Evolutionary conservation across 1,140 invertebrate genomes (phyloP).

Genomic region (Leptinotarsa defecta): DNA sequence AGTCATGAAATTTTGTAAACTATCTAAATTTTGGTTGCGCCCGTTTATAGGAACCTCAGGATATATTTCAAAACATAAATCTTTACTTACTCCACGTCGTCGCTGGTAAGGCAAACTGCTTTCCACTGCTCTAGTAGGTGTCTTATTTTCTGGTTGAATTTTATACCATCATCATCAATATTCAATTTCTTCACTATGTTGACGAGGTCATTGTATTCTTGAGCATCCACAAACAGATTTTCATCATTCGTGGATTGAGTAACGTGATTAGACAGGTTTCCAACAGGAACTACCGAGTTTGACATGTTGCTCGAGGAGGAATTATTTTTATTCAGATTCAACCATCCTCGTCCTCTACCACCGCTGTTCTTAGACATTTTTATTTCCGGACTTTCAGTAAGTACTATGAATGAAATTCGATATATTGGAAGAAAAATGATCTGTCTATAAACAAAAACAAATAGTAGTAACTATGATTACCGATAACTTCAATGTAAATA

Average conservation of each 20-base stretch:
- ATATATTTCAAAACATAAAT: neutral
- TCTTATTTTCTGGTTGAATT: conserved; percentile 50
- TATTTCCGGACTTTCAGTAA: neutral
- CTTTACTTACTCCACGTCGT: conserved; percentile 47
- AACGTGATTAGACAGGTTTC: neutral
- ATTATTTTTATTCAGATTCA: conserved; percentile 43
- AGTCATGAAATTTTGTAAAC: too few species aligned
- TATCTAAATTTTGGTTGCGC: too few species aligned
- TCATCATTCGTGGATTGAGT: conserved; percentile 25
- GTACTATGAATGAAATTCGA: too few species aligned
- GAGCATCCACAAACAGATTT: conserved; percentile 24
- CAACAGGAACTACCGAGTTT: neutral
- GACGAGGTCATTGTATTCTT: conserved; percentile 38
- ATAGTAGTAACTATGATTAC: too few species aligned
- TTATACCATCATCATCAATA: conserved; percentile 49
- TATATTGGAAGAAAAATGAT: too few species aligned
- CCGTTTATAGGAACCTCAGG: too few species aligned
- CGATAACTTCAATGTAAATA: too few species aligned
- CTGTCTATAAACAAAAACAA: too few species aligned
- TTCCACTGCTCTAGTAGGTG: conserved; percentile 45
- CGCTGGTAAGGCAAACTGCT: conserved; percentile 39
- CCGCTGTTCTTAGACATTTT: conserved; percentile 42
- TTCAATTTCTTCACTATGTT: conserved; percentile 41
- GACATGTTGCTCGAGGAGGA: neutral
- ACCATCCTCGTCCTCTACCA: conserved; percentile 50